Evolutionary conservation across 2,113 vertebrate species (phyloP), one percentile per base, ranked within the genome.

Genomic region (Brachionichthys hirsutus): DNA sequence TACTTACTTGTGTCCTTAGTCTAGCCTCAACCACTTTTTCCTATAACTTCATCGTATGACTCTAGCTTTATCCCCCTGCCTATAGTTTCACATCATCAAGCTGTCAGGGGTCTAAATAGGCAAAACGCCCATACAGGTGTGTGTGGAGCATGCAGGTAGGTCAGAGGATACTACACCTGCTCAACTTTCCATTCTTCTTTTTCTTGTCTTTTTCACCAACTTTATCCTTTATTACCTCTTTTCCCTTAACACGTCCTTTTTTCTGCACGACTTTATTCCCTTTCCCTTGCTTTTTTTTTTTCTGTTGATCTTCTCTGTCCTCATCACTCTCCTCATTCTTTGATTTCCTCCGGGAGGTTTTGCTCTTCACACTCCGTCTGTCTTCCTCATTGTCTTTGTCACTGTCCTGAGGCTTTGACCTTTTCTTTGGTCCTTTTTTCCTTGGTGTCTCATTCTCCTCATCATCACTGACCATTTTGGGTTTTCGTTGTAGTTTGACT

Each of bases 181-280:
- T 90, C 63, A 84, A 85, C 89, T 93, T 94, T 62, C 36, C 85
- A 81, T 68, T 91, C 73, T 89, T 91, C 73, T 89, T 91, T 74
- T 85, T 91, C 78, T 93, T 91, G 62, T 82, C 84, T 46, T 87
- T 87, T 30, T 89, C 88, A 20, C 80, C 69, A 10, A 54, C 73
- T 78, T 77, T 92, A 18, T 80, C 81, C 79, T 92, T 89, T 12
- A 8, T 24, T 22, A 50, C 84, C 68, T 62, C 72, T 90, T 78
- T 89, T 14, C 45, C 67, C 57, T 90, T 92, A 34, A 45, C 83
- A 70, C 88, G 84, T 45, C 69, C 85, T 3, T 79, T 91, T 49
- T 81, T 93, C 19, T 85, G 73, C 41, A 80, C 77, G 36, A 92
- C 91, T 24, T 91, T 93, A 20, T 89, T 81, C 47, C 89, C 79